Conservation (phyloP, 2,113 vertebrate species). For the Ptychochromis oligacanthus region DNA sequence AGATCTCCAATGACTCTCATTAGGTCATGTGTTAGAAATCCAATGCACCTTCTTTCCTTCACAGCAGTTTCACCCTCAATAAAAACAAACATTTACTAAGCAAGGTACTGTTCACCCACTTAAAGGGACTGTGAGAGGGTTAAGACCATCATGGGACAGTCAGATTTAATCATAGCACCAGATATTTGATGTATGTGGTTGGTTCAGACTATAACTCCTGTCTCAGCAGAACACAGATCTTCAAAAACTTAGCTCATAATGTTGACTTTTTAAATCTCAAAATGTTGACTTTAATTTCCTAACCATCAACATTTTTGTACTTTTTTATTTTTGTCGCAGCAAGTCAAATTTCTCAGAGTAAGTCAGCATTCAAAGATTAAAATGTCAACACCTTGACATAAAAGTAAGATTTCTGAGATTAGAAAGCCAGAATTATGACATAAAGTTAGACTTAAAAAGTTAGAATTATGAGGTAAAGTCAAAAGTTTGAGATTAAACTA, state of each 20-base stretch:
- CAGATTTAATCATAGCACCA: background rate
- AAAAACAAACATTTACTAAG: background rate
- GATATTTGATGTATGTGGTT: too few relatives aligned
- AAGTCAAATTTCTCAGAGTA: background rate
- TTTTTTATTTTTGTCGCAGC: background rate
- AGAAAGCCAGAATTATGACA: background rate
- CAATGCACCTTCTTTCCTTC: background rate
- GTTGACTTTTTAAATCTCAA: too few relatives aligned
- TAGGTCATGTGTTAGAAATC: background rate
- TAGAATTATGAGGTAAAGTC: background rate
- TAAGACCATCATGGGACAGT: background rate
- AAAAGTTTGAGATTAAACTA: background rate
- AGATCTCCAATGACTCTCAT: background rate
- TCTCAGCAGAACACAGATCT: too few relatives aligned
- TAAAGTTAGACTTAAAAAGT: too few relatives aligned
- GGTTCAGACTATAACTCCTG: too few relatives aligned
- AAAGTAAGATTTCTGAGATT: background rate
- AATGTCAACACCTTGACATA: too few relatives aligned
- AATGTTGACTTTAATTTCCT: too few relatives aligned
- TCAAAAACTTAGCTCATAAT: too few relatives aligned
- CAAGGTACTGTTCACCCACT: background rate
- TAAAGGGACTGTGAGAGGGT: background rate
- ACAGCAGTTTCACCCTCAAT: background rate
- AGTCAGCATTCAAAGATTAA: background rate
- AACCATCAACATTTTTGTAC: too few relatives aligned